Evolutionary conservation across 2,888 invertebrate species (phyloP).

Genomic region (Meta bourneti): DNA sequence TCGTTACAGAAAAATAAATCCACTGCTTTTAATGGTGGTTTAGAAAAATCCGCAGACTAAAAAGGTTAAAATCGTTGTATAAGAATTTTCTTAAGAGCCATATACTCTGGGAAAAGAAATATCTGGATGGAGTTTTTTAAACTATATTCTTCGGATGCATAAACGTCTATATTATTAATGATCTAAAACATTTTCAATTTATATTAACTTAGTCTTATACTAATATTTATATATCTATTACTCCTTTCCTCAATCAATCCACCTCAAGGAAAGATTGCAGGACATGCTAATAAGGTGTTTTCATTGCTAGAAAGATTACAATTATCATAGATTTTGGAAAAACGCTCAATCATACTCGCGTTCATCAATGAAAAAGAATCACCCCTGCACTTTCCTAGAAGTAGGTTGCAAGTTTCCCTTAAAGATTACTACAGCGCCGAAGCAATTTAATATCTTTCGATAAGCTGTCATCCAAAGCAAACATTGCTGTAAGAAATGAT

Average conservation of each 20-base stretch:
- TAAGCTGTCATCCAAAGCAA: conserved; percentile 28
- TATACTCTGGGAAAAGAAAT: too few species aligned
- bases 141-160: too few species aligned
- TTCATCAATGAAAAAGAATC: neutral
- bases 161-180: neutral
- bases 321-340: too few species aligned
- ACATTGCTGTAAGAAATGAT: conserved; percentile 25
- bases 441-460: conserved; percentile 43
- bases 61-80: too few species aligned
- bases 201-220: neutral
- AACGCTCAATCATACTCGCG: too few species aligned
- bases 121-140: too few species aligned
- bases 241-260: neutral
- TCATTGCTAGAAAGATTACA: too few species aligned
- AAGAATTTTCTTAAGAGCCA: too few species aligned
- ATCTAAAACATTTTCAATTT: neutral
- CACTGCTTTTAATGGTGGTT: too few species aligned
- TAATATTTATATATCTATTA: neutral
- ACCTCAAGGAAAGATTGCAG: neutral
- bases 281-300: too few species aligned
- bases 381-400: neutral
- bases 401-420: neutral
- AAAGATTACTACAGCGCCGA: neutral
- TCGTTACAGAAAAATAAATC: too few species aligned
- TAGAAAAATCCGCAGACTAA: too few species aligned